A percentile compares a stretch with the other conserved stretches of the same genome.
Evolutionary conservation across 2,888 invertebrate genomes (phyloP).

Genomic region (Ferdinandea cuprea): DNA sequence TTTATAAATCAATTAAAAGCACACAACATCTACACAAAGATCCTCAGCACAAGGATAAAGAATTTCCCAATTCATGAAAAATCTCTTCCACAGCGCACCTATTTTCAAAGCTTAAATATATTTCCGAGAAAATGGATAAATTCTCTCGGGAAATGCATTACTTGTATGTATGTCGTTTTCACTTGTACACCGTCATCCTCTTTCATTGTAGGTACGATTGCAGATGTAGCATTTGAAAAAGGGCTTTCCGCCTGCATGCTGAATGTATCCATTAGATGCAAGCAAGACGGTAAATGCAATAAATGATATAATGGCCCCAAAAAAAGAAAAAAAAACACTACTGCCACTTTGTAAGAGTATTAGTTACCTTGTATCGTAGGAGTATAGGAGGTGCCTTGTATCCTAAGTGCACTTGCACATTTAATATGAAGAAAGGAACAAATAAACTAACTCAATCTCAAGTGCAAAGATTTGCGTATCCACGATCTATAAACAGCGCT

Average conservation of each 20-base stretch:
- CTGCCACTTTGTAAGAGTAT: slow-evolving; percentile 29
- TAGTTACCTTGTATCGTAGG: background rate
- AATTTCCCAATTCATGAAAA: slow-evolving; percentile 8
- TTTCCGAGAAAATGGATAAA: slow-evolving; percentile 17
- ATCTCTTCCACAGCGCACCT: background rate
- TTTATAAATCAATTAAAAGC: slow-evolving; percentile 32
- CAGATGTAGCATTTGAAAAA: slow-evolving; percentile 8
- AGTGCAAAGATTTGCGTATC: slow-evolving; percentile 40
- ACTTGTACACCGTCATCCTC: background rate
- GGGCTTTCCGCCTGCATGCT: slow-evolving; percentile 16
- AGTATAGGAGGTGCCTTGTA: background rate
- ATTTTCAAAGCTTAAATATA: background rate
- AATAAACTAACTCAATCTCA: slow-evolving; percentile 10
- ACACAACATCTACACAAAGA: slow-evolving; percentile 1
- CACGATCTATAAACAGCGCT: slow-evolving; percentile 7
- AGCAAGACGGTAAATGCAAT: slow-evolving; percentile 41
- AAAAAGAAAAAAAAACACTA: slow-evolving; percentile 4
- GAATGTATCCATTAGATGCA: slow-evolving; percentile 33
- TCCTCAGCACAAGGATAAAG: background rate
- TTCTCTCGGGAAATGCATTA: slow-evolving; percentile 5
- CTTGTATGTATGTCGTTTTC: background rate
- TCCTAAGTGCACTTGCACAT: slow-evolving; percentile 11
- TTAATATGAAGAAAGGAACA: background rate
- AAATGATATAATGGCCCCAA: slow-evolving; percentile 50
- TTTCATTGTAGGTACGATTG: background rate